Base-by-base conservation (phyloP, 2,113 vertebrate genomes). In the Gnathonemus echidnorhynchus region DNA sequence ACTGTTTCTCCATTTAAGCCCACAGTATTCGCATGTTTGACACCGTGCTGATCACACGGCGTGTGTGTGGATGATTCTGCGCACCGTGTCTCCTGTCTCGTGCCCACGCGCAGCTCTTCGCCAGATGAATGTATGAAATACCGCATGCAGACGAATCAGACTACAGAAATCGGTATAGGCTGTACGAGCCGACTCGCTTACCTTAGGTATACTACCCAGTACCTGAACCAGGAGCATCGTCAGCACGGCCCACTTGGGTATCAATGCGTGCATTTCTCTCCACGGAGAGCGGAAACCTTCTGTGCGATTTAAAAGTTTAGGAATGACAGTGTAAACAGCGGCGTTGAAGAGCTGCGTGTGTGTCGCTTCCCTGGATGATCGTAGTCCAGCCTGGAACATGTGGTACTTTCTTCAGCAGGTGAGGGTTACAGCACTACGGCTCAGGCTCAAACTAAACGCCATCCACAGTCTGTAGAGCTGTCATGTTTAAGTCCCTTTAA, bases 241-340 rank as follows among this genome's bases (percentile, higher is more conserved):
- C 52, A 94, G 95, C 85, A 93, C 42, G 21, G 93, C 92, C 92
- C 89, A 91, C 39, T 90, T 93, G 62, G 92, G 91, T 91, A 92
- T 92, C 31, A 91, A 66, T 88, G 91, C 80, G 88, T 92, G 92
- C 96, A 97, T 97, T 91, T 92, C 95, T 93, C 83, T 91, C 87
- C 50, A 31, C 91, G 13, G 31, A 2, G 70, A 77, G 15, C 4
- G 27, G 1, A 19, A 77, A 77, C 6, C 45, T 70, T 31, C 48
- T 3, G 24, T 2, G 52, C 88, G 62, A 70, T 74, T 74, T 13
- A 53, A 49, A 52, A 31, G 35, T 19, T 42, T 31, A 39, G 46
- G 35, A 19, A 27, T n/a, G 52, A 39, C 74, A 13, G 35, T 27
- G 31, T 27, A 5, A 27, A 13, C 39, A 19, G 58, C 27, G 3